Evolutionary conservation across 1,140 invertebrate species (phyloP).

Genomic region (Chelonus insularis): DNA sequence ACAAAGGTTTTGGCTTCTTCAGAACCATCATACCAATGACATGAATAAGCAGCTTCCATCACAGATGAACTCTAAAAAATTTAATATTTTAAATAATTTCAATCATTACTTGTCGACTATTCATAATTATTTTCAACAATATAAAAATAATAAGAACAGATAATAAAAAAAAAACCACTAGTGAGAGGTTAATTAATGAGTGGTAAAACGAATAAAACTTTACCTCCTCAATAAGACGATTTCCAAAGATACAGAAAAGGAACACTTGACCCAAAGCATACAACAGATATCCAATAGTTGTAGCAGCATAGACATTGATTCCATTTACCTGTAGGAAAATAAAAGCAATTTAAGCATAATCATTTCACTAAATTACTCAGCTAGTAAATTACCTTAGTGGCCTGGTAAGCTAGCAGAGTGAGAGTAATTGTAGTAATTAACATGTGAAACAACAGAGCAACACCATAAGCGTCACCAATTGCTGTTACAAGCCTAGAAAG

Average conservation of each 20-base stretch:
- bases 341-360: too few relatives aligned
- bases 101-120: neutral
- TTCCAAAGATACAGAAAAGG: constrained; percentile 83
- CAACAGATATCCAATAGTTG: constrained; percentile 74
- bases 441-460: constrained; percentile 80
- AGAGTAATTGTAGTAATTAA: constrained; percentile 79
- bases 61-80: constrained; percentile 76
- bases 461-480: constrained; percentile 79
- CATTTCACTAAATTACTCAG: neutral
- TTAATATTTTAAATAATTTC: constrained; percentile 5
- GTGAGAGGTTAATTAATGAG: too few relatives aligned
- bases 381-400: constrained; percentile 70
- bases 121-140: too few relatives aligned
- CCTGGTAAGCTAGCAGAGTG: constrained; percentile 80
- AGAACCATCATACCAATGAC: constrained; percentile 85
- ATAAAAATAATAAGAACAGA: too few relatives aligned
- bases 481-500: constrained; percentile 71
- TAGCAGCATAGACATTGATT: constrained; percentile 74
- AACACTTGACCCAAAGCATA: constrained; percentile 82
- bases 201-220: too few relatives aligned
- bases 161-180: too few relatives aligned
- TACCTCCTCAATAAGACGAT: constrained; percentile 83
- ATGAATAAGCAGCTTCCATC: constrained; percentile 86
- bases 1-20: constrained; percentile 87
- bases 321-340: constrained; percentile 70